Percentiles rank a stretch among this genome's conserved stretches.
Conservation (phyloP, 1,140 invertebrate genomes). For the Drosophila kohkoa region DNA sequence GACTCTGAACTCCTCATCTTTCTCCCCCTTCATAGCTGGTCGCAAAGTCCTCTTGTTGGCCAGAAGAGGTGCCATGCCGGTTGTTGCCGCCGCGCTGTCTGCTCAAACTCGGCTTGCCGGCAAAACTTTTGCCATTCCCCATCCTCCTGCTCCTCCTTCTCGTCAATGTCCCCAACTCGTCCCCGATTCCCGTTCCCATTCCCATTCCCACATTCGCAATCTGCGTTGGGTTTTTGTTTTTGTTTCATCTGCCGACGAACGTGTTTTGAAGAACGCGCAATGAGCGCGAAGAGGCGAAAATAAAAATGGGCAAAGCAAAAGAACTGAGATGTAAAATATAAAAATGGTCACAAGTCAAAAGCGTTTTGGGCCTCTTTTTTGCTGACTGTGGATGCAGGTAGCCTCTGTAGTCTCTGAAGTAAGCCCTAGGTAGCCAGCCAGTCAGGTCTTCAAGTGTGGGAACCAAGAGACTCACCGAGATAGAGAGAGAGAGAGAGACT, state of each 20-base stretch:
- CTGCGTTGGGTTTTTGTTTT: constrained; percentile 37
- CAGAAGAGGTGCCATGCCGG: constrained; percentile 10
- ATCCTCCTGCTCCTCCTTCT: constrained; percentile 5
- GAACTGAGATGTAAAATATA: constrained; percentile 56
- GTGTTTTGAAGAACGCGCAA: constrained; percentile 51
- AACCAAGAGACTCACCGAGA: background rate
- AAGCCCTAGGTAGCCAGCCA: background rate
- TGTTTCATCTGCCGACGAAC: constrained; percentile 79
- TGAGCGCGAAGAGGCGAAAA: constrained; percentile 9
- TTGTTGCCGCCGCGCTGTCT: constrained; percentile 52
- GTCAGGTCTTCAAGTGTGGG: background rate
- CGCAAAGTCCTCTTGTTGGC: background rate
- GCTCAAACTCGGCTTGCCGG: constrained; percentile 37
- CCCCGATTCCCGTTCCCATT: constrained; percentile 4
- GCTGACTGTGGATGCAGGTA: constrained; percentile 22
- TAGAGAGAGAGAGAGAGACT: background rate
- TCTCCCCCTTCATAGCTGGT: no score
- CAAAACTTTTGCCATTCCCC: constrained; percentile 26
- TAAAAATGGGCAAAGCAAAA: constrained; percentile 30
- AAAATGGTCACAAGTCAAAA: constrained; percentile 80
- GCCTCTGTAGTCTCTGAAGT: background rate
- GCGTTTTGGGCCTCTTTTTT: constrained; percentile 57
- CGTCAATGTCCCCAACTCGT: background rate
- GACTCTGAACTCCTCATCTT: background rate
- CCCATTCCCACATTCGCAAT: constrained; percentile 21